Conservation (phyloP, 2,113 vertebrate genomes). For the Danionella cerebrum region DNA sequence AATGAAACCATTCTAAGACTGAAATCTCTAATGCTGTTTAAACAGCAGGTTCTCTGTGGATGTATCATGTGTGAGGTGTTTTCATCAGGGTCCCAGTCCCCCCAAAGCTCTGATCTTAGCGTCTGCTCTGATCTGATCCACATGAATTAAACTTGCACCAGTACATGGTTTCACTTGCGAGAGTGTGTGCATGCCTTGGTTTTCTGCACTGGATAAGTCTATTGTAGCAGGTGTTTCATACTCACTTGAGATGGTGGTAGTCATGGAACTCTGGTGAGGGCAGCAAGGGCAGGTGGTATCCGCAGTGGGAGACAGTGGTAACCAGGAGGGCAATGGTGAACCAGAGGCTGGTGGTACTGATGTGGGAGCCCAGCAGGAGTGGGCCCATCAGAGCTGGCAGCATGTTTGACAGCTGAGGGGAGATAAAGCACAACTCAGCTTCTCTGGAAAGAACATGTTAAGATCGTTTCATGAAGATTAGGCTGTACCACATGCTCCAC, state of each 20-base stretch:
- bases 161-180: no score
- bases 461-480: background rate
- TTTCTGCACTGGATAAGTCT: no score
- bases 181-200: no score
- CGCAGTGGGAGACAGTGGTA: constrained; percentile 83
- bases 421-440: background rate
- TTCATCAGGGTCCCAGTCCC: no score
- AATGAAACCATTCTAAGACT: no score
- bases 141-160: no score
- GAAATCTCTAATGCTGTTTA: no score
- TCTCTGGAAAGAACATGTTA: no score
- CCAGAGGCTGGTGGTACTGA: constrained; percentile 73
- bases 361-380: constrained; percentile 73
- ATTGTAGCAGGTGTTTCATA: background rate
- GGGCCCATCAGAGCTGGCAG: constrained; percentile 74
- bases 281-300: constrained; percentile 89
- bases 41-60: no score
- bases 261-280: constrained; percentile 91
- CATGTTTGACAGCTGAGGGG: constrained; percentile 75
- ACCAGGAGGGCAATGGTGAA: constrained; percentile 70
- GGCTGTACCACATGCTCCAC: constrained; percentile 78
- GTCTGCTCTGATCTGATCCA: no score
- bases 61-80: no score
- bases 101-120: no score
- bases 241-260: constrained; percentile 91